Percentiles rank a stretch among this genome's conserved stretches.
Conservation (phyloP, 2,797 vertebrate species). For the Tenualosa ilisha region DNA sequence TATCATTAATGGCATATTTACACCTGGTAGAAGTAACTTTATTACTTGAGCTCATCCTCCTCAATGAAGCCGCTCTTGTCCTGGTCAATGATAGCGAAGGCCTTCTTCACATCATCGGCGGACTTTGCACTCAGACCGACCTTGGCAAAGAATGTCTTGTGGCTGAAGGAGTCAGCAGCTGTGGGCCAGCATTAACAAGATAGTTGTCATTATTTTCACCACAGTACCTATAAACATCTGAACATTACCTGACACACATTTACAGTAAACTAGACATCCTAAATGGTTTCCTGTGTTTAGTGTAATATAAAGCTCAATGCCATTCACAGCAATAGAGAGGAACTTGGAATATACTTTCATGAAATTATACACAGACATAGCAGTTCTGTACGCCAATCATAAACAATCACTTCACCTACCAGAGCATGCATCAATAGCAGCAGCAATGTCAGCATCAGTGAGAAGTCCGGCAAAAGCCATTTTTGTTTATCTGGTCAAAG, state of each 20-base stretch:
- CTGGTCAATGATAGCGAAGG: constrained; percentile 79
- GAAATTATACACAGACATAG: not conserved
- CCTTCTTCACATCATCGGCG: constrained; percentile 71
- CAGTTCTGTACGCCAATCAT: not conserved
- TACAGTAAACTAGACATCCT: not conserved
- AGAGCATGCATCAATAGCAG: constrained; percentile 75
- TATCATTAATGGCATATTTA: not conserved
- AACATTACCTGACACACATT: not conserved
- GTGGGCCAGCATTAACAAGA: constrained; percentile 41
- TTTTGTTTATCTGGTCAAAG: constrained; percentile 54
- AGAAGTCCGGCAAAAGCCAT: constrained; percentile 79
- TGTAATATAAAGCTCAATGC: not conserved
- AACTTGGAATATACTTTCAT: not conserved
- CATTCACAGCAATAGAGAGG: too few relatives aligned
- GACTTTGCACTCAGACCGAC: constrained; percentile 76
- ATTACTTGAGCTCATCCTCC: constrained; percentile 83
- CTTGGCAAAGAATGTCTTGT: constrained; percentile 80
- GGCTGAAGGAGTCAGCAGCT: constrained; percentile 78
- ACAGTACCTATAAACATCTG: not conserved
- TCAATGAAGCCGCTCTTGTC: constrained; percentile 81
- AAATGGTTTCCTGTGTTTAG: not conserved
- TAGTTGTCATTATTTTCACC: not conserved
- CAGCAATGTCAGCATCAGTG: constrained; percentile 74
- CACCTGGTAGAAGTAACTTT: not conserved
- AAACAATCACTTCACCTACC: constrained; percentile 66